Conservation (phyloP, 35 echinoderm and acorn worm species). For the Apostichopus californicus region DNA sequence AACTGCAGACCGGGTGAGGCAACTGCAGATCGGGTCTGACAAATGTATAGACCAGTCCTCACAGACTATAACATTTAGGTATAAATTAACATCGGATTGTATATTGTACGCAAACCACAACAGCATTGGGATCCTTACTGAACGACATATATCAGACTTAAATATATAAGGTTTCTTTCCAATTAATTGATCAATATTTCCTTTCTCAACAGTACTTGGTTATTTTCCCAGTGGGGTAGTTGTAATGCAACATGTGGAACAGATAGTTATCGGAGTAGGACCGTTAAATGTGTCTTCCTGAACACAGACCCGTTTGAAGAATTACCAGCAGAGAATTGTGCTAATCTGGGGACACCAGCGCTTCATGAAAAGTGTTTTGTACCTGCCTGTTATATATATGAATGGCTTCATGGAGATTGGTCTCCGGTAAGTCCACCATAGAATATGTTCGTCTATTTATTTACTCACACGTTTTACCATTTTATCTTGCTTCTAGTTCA, state of each 20-base stretch:
- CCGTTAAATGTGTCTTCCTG: neutral
- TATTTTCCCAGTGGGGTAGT: neutral
- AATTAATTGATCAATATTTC: too few relatives aligned
- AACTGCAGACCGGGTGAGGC: too few relatives aligned
- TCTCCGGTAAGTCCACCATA: neutral
- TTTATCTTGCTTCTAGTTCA: too few relatives aligned
- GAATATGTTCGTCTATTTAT: neutral
- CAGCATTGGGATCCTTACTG: too few relatives aligned
- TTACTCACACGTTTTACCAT: too few relatives aligned
- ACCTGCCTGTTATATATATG: neutral
- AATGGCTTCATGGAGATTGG: neutral
- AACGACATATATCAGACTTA: too few relatives aligned
- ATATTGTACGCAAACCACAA: too few relatives aligned
- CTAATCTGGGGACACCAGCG: neutral
- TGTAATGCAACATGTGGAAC: constrained; percentile 31
- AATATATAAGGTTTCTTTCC: too few relatives aligned
- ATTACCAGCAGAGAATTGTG: neutral
- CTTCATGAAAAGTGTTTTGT: constrained; percentile 3
- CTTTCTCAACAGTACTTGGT: neutral
- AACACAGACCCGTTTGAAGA: neutral
- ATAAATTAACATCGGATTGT: too few relatives aligned
- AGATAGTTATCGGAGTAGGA: neutral
- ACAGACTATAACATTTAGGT: too few relatives aligned
- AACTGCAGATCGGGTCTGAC: too few relatives aligned
- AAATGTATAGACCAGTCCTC: too few relatives aligned